phyloP scores from a whole-genome alignment of 2,797 vertebrate species.

The Orientallactaga sibirica region DNA sequence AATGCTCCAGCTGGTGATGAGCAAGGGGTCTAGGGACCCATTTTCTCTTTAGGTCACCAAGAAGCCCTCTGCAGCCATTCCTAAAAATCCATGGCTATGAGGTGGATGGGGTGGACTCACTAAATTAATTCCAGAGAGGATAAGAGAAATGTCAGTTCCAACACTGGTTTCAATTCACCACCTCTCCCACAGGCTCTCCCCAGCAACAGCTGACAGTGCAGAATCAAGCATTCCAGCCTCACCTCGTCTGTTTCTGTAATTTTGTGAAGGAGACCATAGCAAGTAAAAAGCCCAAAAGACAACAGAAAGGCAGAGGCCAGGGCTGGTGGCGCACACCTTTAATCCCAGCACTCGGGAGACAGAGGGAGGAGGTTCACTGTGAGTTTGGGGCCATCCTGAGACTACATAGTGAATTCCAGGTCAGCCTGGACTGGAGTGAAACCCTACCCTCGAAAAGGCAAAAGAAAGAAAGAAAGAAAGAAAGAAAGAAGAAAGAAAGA shows the following conservation, averaged over 20 bases:
- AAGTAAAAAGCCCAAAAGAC: not conserved
- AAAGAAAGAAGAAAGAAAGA: too few species aligned
- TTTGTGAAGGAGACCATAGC: not conserved
- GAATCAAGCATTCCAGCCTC: not conserved
- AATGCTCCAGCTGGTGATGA: not conserved
- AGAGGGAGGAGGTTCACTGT: too few species aligned
- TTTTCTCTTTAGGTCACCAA: not conserved
- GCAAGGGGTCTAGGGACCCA: not conserved
- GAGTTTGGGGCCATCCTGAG: too few species aligned
- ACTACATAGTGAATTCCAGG: too few species aligned
- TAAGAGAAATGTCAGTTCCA: conserved; percentile 44
- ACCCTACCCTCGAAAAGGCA: too few species aligned
- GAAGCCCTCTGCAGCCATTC: not conserved
- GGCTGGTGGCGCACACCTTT: too few species aligned
- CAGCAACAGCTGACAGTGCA: not conserved
- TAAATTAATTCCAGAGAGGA: conserved; percentile 16
- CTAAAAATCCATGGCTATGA: conserved; percentile 27
- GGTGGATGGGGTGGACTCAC: not conserved
- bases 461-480: too few species aligned
- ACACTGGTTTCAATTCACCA: not conserved
- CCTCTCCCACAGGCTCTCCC: not conserved
- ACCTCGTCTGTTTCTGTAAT: not conserved
- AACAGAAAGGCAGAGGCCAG: not conserved
- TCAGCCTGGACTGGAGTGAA: too few species aligned
- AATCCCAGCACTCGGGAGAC: too few species aligned